Conservation (phyloP, 2,113 vertebrate genomes). For the Dasyprocta punctata region DNA sequence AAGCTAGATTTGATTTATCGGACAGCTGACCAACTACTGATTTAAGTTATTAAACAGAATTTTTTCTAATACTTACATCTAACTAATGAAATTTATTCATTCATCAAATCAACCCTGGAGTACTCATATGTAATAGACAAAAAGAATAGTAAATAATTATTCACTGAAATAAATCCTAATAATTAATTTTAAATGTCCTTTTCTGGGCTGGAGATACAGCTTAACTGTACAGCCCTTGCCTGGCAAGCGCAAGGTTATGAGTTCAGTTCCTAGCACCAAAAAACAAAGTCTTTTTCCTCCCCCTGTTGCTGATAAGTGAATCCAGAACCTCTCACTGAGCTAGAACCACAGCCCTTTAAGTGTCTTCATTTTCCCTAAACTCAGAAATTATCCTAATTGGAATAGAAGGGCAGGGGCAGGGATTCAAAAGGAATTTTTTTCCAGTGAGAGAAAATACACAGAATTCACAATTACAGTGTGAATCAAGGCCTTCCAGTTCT, state of each 20-base stretch:
- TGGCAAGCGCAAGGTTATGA: no score
- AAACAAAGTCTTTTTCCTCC: neutral
- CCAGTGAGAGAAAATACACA: neutral
- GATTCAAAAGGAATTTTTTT: neutral
- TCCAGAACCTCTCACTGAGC: neutral
- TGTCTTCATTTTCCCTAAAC: neutral
- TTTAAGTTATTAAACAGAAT: conserved; percentile 1
- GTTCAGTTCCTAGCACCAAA: no score
- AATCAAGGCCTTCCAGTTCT: neutral
- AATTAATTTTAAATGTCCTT: neutral
- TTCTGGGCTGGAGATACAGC: neutral
- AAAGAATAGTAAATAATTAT: conserved; percentile 14
- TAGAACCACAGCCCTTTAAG: neutral
- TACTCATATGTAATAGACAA: neutral
- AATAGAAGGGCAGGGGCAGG: neutral
- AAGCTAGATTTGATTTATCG: neutral
- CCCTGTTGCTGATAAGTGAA: neutral
- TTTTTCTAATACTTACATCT: conserved; percentile 15
- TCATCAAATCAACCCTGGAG: neutral
- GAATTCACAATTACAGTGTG: neutral
- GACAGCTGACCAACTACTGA: neutral
- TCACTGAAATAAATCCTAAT: conserved; percentile 45
- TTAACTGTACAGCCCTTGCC: no score
- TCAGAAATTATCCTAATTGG: conserved; percentile 6
- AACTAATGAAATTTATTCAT: conserved; percentile 21